phyloP scores from a whole-genome alignment of 1,140 invertebrate species.

The Apis florea region DNA sequence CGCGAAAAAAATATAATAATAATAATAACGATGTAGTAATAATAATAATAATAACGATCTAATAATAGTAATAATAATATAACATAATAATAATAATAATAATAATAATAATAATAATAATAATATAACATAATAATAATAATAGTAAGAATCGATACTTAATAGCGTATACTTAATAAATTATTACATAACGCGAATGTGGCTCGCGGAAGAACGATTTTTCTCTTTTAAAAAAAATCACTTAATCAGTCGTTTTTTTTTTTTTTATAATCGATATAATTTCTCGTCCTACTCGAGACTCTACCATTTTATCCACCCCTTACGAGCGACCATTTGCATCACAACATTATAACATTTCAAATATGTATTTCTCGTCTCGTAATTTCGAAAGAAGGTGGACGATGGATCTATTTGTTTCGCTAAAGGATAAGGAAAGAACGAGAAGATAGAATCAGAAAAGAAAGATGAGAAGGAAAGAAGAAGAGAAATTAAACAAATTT shows the following conservation, averaged over 20 bases:
- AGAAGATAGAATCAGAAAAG: background rate
- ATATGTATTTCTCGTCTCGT: no score
- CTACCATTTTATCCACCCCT: conserved; percentile 10
- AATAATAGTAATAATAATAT: conserved; percentile 43
- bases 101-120: no score
- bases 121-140: conserved; percentile 5
- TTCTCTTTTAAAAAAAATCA: conserved; percentile 20
- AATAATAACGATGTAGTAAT: conserved; percentile 5
- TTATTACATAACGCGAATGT: conserved; percentile 47
- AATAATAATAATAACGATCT: conserved; percentile 38
- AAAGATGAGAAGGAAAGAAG: background rate
- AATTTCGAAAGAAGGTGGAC: background rate
- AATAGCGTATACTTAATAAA: conserved; percentile 58
- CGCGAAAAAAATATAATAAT: conserved; percentile 41
- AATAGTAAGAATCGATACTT: conserved; percentile 32
- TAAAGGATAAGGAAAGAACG: background rate
- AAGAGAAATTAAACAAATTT: conserved; percentile 26
- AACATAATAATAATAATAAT: conserved; percentile 42
- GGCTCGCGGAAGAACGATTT: conserved; percentile 10
- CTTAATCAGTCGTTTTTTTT: conserved; percentile 26
- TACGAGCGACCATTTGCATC: background rate
- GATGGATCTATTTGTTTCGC: background rate
- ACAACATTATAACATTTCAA: background rate
- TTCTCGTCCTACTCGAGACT: conserved; percentile 9
- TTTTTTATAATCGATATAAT: conserved; percentile 28